Conservation (phyloP, 1,140 invertebrate species). For the Lordiphosa mommai region DNA sequence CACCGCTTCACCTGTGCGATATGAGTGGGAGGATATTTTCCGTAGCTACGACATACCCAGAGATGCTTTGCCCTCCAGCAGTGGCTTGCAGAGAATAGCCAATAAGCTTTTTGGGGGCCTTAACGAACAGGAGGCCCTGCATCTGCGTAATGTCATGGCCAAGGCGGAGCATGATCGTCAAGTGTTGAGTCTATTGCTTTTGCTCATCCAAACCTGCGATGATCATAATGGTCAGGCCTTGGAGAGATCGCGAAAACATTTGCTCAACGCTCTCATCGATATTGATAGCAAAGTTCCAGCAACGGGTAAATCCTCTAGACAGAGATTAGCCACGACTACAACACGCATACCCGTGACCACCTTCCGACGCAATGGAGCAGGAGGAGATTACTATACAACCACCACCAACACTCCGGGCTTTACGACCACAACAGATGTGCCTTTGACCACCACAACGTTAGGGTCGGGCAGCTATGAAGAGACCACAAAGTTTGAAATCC, state of each 20-base stretch:
- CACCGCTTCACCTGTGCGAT: constrained; percentile 23
- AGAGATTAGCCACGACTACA: constrained; percentile 60
- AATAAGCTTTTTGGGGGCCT: constrained; percentile 87
- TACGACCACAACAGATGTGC: constrained; percentile 60
- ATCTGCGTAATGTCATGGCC: constrained; percentile 89
- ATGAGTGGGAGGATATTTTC: constrained; percentile 72
- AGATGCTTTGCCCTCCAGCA: constrained; percentile 67
- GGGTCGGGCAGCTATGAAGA: constrained; percentile 54
- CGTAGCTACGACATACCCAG: constrained; percentile 66
- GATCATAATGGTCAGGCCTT: constrained; percentile 85
- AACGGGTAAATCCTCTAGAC: constrained; percentile 65
- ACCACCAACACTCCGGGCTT: constrained; percentile 57
- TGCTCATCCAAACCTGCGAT: constrained; percentile 88
- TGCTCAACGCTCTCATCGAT: constrained; percentile 84
- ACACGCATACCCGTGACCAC: constrained; percentile 65
- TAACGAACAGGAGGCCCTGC: constrained; percentile 87
- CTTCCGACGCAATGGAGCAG: constrained; percentile 41
- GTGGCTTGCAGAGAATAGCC: constrained; percentile 84
- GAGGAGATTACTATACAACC: constrained; percentile 40
- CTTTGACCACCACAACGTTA: constrained; percentile 41
- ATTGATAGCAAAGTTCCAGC: constrained; percentile 79
- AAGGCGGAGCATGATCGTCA: constrained; percentile 88
- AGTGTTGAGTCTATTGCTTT: constrained; percentile 86
- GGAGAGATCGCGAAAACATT: constrained; percentile 83
- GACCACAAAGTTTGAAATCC: constrained; percentile 76